phyloP scores from a whole-genome alignment of 2,797 vertebrate species.

The Trichosurus vulpecula region DNA sequence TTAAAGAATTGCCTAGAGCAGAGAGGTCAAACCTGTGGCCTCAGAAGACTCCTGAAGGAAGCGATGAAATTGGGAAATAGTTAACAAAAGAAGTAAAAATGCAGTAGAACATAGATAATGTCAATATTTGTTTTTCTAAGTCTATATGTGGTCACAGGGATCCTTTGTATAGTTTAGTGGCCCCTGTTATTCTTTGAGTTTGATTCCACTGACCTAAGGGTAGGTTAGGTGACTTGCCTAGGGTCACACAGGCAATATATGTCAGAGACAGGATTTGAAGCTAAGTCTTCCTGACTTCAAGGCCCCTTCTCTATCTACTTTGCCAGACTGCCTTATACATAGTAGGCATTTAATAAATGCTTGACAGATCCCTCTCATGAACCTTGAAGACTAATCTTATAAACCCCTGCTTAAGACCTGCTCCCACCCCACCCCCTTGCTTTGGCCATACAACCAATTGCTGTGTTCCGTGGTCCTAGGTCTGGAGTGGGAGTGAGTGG shows the following conservation, averaged over 20 bases:
- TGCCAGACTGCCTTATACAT: not conserved
- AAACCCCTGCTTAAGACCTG: not conserved
- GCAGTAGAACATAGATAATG: not conserved
- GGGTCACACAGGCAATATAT: not conserved
- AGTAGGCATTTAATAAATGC: not conserved
- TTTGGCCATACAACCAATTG: not conserved
- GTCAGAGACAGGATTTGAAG: not conserved
- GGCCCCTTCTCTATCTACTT: not conserved
- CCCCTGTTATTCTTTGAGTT: not conserved
- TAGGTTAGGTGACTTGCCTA: not conserved
- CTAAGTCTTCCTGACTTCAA: not conserved
- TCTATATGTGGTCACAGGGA: not conserved
- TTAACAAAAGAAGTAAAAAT: not conserved
- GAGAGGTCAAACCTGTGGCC: not conserved
- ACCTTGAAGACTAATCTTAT: slow-evolving; percentile 26
- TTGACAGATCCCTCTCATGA: not conserved
- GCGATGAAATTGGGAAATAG: not conserved
- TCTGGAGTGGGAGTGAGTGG: not conserved
- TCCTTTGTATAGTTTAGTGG: not conserved
- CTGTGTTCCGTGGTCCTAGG: not conserved
- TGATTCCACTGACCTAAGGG: not conserved
- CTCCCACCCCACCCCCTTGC: not conserved
- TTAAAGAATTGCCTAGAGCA: not conserved
- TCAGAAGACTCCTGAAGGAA: not conserved
- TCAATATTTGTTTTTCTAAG: not conserved